These are phyloP conservation scores for Oostethus manadensis DNA, from an alignment of 2,113 vertebrate species.

Conservation along the genomic window DNA sequence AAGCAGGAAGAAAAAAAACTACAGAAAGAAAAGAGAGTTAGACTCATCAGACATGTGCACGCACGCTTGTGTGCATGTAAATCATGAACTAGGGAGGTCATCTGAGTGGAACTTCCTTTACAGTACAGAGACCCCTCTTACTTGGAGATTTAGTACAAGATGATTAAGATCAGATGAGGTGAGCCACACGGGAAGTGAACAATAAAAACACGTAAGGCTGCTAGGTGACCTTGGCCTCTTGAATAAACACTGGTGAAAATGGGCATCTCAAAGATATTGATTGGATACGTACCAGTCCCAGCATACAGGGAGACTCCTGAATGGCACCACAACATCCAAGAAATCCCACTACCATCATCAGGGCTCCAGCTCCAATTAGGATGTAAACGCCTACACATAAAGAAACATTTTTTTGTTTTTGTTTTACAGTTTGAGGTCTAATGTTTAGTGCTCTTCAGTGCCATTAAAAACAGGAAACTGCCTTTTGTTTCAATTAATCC, in stretches of 20 bases:
- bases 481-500: not conserved
- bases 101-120: conserved; percentile 34
- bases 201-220: conserved; percentile 23
- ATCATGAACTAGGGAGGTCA: conserved; percentile 37
- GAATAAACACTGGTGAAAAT: conserved; percentile 28
- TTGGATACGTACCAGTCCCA: conserved; percentile 82
- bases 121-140: conserved; percentile 36
- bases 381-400: conserved; percentile 83
- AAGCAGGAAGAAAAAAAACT: conserved; percentile 94
- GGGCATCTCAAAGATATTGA: conserved; percentile 9
- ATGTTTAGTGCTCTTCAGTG: no score
- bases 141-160: conserved; percentile 50
- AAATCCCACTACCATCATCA: conserved; percentile 98
- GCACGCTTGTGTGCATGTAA: conserved; percentile 11
- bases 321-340: conserved; percentile 93
- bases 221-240: conserved; percentile 34
- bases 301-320: conserved; percentile 94
- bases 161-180: conserved; percentile 41
- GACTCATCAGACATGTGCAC: conserved; percentile 15
- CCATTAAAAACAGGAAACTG: not conserved
- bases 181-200: conserved; percentile 13
- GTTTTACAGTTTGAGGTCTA: not conserved
- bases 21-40: conserved; percentile 16
- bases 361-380: conserved; percentile 87
- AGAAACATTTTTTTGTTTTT: conserved; percentile 1